A percentile compares a stretch with the other conserved stretches of the same genome.
Conservation (phyloP, 2,797 vertebrate species). For the Clarias laeviceps region DNA sequence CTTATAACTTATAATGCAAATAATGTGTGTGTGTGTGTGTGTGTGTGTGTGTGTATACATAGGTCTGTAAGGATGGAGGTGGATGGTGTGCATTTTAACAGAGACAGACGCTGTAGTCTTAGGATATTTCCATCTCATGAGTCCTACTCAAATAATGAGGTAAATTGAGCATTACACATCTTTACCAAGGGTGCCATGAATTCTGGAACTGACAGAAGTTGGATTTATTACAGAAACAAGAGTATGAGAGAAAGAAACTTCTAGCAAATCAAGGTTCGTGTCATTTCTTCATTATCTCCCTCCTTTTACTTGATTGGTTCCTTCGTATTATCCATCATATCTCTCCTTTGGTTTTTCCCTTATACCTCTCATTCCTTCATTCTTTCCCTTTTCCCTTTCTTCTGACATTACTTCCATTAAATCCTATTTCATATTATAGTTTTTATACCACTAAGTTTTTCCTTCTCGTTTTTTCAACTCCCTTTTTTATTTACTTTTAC, state of each 20-base stretch:
- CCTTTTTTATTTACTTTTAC: neutral
- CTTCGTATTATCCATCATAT: neutral
- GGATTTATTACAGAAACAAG: constrained; percentile 70
- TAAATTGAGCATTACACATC: neutral
- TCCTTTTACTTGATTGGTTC: neutral
- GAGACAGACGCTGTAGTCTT: constrained; percentile 58
- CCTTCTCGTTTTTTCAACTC: neutral
- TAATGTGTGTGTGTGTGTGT: constrained; percentile 16
- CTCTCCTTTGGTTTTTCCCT: constrained; percentile 14
- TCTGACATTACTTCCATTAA: neutral
- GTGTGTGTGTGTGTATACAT: constrained; percentile 52
- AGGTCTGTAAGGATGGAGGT: constrained; percentile 48
- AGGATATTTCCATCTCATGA: constrained; percentile 50
- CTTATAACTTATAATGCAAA: neutral
- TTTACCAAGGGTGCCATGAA: neutral
- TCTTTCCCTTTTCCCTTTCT: no score
- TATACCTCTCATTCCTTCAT: neutral
- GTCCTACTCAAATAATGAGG: constrained; percentile 43
- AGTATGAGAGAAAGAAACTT: constrained; percentile 82
- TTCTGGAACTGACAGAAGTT: neutral
- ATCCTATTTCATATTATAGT: no score
- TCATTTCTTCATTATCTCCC: neutral
- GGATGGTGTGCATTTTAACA: constrained; percentile 46
- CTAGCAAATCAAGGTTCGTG: constrained; percentile 77
- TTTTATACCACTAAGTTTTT: neutral